A percentile compares a stretch with the other conserved stretches of the same genome.
Evolutionary conservation across 2,888 invertebrate species (phyloP).

Genomic region (Amorpha juglandis): DNA sequence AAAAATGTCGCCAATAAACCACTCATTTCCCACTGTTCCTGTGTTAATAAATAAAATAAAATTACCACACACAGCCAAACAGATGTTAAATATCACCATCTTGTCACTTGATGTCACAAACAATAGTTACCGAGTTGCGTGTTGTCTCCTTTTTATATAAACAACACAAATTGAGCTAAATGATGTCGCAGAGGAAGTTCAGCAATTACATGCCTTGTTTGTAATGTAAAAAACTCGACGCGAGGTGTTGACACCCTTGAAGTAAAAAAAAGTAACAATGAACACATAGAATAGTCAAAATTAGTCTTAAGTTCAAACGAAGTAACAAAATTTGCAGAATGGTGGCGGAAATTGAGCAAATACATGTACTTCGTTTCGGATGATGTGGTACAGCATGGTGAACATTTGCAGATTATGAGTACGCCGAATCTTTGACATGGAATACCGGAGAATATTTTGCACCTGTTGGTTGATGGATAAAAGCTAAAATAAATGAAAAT

Average conservation of each 20-base stretch:
- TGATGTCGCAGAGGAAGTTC: conserved; percentile 72
- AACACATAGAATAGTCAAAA: background rate
- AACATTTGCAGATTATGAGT: too few relatives aligned
- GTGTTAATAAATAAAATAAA: background rate
- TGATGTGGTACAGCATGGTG: too few relatives aligned
- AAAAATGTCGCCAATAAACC: too few relatives aligned
- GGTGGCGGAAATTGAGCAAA: too few relatives aligned
- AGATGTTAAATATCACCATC: conserved; percentile 56
- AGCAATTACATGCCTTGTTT: conserved; percentile 62
- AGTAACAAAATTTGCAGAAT: background rate
- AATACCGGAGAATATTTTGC: too few relatives aligned
- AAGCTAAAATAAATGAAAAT: too few relatives aligned
- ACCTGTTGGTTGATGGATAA: too few relatives aligned
- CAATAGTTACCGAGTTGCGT: conserved; percentile 59
- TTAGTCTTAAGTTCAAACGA: background rate
- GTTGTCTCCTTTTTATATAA: conserved; percentile 71
- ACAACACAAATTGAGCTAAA: conserved; percentile 75
- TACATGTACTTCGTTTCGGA: too few relatives aligned
- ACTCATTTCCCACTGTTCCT: too few relatives aligned
- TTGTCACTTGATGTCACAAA: conserved; percentile 51
- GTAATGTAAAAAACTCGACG: conserved; percentile 44
- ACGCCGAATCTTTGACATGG: too few relatives aligned
- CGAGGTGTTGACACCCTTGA: conserved; percentile 28
- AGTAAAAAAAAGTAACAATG: conserved; percentile 18
- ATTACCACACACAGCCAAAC: conserved; percentile 63